Evolutionary conservation across 2,113 vertebrate genomes (phyloP), one percentile per base, ranked within the genome.

Genomic region (Pogonocichla stellata): DNA sequence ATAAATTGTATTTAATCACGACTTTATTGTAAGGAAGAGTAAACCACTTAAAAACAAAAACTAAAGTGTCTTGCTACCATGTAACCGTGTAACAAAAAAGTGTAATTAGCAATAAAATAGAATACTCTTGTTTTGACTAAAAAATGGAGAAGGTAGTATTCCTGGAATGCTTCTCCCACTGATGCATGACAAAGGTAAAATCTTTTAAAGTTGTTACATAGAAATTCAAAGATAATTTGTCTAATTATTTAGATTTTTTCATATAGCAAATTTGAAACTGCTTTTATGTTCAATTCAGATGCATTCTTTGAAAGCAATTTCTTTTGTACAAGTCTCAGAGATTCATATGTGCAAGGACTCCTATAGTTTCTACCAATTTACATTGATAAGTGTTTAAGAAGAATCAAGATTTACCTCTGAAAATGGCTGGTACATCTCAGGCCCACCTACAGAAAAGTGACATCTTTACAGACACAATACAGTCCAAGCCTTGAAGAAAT

Each of bases 21-120:
- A 45, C 19, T 50, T 84, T 81, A 62, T 73, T 81, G 91, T 18
- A 83, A 82, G 31, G 51, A 88, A 62, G 65, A 81, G 36, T 61
- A 90, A 92, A 84, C 64, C 6, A 88, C 42, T 92, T 85, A 24
- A 82, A 95, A 91, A 82, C 18, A 47, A 87, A 29, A 57, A 48
- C 6, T 7, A 40, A 80, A 75, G 4, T 56, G 10, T 72, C 47
- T 84, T 11, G 2, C 12, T 74, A 67, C 6, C 0, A 0, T 17
- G 26, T 64, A 93, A 67, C 6, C 0, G 0, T 17, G 26, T 64
- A 93, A 88, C 34, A 72, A 57, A 90, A 67, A 60, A 69, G 12
- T 72, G 3, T 53, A 88, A 85, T 69, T 72, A 82, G 17, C 28
- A 72, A 28, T 64, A 75, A 94, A 75, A 93, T 24, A 85, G 15